Conservation (phyloP, 92 coral and sea anemone genomes). For the Metridium senile region DNA sequence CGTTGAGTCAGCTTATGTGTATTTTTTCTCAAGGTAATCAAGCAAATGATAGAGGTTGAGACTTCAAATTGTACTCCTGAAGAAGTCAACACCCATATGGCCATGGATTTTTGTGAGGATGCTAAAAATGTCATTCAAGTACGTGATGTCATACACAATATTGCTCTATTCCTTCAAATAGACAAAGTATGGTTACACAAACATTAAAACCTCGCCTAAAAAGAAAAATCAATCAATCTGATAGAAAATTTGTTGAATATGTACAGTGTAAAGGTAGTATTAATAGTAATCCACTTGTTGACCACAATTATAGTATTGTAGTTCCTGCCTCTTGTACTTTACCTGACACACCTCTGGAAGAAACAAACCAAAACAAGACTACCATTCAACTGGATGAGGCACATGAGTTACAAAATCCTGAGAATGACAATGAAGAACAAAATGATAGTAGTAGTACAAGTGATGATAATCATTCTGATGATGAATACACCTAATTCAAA, state of each 20-base stretch:
- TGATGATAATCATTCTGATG: no score
- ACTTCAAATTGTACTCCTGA: not conserved
- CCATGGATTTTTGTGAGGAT: not conserved
- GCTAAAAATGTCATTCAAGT: no score
- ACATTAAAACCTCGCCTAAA: slow-evolving; percentile 29
- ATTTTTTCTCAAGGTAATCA: not conserved
- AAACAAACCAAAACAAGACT: slow-evolving; percentile 13
- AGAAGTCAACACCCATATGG: not conserved
- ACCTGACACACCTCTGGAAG: slow-evolving; percentile 23
- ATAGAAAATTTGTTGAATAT: slow-evolving; percentile 36
- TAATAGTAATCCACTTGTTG: slow-evolving; percentile 17
- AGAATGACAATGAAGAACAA: slow-evolving; percentile 24
- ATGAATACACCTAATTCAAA: no score
- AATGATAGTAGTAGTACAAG: no score
- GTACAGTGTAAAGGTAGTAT: slow-evolving; percentile 25
- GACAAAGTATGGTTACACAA: slow-evolving; percentile 25
- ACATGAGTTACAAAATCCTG: no score
- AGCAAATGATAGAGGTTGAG: not conserved
- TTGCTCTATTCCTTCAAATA: no score
- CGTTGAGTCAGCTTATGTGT: not conserved
- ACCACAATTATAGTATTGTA: slow-evolving; percentile 22
- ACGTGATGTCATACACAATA: no score
- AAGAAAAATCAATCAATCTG: slow-evolving; percentile 35
- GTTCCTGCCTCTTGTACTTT: slow-evolving; percentile 29
- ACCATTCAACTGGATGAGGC: slow-evolving; percentile 4